phyloP scores from a whole-genome alignment of 1,140 invertebrate species.

The Microplitis mediator region DNA sequence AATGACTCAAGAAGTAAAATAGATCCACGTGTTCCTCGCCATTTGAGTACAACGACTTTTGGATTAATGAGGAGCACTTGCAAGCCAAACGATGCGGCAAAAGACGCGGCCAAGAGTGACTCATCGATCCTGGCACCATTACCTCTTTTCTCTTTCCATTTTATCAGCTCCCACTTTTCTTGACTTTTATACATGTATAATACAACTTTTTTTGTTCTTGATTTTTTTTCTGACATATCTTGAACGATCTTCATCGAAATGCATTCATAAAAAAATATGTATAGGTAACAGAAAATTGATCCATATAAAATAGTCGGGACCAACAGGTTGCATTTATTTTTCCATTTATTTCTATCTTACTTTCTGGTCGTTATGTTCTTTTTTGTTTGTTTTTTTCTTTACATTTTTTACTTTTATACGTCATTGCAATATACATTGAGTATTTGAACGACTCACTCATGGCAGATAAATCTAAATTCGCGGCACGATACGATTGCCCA shows the following conservation, averaged over 20 bases:
- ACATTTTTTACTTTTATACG: no score
- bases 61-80: slow-evolving; percentile 18
- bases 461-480: slow-evolving; percentile 15
- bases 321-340: slow-evolving; percentile 26
- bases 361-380: not conserved
- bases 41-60: slow-evolving; percentile 11
- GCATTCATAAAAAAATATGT: slow-evolving; percentile 1
- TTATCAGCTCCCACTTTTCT: no score
- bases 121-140: slow-evolving; percentile 17
- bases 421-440: no score
- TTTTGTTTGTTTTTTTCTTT: not conserved
- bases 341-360: not conserved
- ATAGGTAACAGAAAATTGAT: slow-evolving; percentile 18
- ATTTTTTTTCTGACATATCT: slow-evolving; percentile 4
- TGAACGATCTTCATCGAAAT: not conserved
- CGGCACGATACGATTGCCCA: slow-evolving; percentile 18
- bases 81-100: slow-evolving; percentile 20
- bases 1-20: not conserved
- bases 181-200: not conserved
- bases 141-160: not conserved
- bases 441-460: not conserved
- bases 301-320: slow-evolving; percentile 5
- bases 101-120: slow-evolving; percentile 20
- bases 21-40: not conserved
- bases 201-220: not conserved